Percentiles rank a stretch among this genome's conserved stretches.
These are phyloP conservation scores for Martes martes DNA, from an alignment of 2,113 vertebrate species.

Conservation along the genomic window DNA sequence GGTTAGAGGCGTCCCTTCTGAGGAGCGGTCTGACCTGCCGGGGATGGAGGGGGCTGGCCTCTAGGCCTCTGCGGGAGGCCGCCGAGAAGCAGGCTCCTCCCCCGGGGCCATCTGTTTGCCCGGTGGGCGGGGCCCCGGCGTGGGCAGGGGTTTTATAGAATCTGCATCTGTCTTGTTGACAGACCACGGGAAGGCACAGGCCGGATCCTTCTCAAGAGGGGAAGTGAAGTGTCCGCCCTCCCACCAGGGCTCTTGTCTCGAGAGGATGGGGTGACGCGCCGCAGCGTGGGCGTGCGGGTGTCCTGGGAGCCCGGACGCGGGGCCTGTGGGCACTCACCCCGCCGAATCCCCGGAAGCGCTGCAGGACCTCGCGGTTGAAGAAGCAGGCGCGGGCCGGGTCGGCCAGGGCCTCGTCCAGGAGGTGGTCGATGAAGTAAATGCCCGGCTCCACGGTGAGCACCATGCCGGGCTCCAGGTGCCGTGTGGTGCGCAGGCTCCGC, in stretches of 20 bases:
- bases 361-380: conserved; percentile 87
- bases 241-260: neutral
- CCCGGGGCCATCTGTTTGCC: neutral
- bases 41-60: neutral
- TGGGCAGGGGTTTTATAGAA: neutral
- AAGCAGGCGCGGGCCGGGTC: conserved; percentile 88
- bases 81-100: neutral
- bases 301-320: neutral
- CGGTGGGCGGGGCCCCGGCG: neutral
- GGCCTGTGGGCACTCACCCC: conserved; percentile 86
- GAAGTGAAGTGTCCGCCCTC: neutral
- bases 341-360: conserved; percentile 90
- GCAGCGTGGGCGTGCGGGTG: neutral
- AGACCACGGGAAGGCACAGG: neutral
- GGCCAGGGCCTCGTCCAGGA: conserved; percentile 90
- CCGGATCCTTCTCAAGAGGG: neutral
- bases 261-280: neutral
- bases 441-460: conserved; percentile 96
- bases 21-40: neutral
- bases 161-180: neutral
- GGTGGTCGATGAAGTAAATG: conserved; percentile 95
- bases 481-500: conserved; percentile 90
- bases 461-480: conserved; percentile 90
- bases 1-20: neutral
- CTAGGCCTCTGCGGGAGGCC: neutral